Conservation (phyloP, 2,888 invertebrate species). For the Dione vanillae region DNA sequence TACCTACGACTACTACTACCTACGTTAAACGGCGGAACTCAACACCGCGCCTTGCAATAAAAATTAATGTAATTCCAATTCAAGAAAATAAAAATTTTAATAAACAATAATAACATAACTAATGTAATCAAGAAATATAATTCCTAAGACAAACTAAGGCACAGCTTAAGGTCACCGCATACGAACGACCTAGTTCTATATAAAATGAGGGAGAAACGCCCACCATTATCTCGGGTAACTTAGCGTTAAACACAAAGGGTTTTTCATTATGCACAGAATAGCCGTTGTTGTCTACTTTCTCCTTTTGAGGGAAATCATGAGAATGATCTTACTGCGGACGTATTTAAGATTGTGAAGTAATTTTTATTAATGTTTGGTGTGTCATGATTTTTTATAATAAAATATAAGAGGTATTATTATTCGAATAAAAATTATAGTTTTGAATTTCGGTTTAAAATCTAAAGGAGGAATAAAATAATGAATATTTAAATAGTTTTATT, state of each 20-base stretch:
- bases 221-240: slow-evolving; percentile 39
- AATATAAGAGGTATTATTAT: too few relatives aligned
- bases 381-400: background rate
- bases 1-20: too few relatives aligned
- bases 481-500: too few relatives aligned
- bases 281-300: background rate
- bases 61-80: too few relatives aligned
- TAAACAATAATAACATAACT: too few relatives aligned
- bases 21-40: too few relatives aligned
- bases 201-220: slow-evolving; percentile 36
- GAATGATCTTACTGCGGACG: background rate
- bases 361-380: background rate
- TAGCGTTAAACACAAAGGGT: slow-evolving; percentile 37
- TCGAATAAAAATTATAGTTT: too few relatives aligned
- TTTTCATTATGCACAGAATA: slow-evolving; percentile 30
- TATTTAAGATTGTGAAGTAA: background rate
- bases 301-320: background rate
- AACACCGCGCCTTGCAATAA: too few relatives aligned
- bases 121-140: slow-evolving; percentile 23
- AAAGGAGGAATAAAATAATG: too few relatives aligned
- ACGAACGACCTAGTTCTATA: slow-evolving; percentile 42
- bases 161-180: slow-evolving; percentile 30
- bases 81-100: background rate
- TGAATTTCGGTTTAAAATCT: too few relatives aligned
- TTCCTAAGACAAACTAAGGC: slow-evolving; percentile 19